A percentile compares a stretch with the other conserved stretches of the same genome.
phyloP scores from a whole-genome alignment of 2,113 vertebrate species.

The Mormoops blainvillei region DNA sequence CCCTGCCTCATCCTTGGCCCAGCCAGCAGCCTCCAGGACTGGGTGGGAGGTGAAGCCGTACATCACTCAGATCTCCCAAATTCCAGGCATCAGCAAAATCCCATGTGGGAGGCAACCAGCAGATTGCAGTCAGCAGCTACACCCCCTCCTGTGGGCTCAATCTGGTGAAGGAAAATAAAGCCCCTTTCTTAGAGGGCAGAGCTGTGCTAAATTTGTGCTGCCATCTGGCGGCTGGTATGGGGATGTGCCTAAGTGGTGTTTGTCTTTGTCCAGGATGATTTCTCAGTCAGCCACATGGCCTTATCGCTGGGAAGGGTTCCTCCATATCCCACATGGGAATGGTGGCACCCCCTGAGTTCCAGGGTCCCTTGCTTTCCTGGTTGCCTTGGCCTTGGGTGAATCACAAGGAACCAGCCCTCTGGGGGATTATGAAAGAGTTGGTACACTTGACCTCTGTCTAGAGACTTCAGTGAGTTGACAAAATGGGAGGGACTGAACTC shows the following conservation, averaged over 20 bases:
- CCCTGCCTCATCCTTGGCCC: neutral
- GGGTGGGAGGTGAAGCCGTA: slow-evolving; percentile 9
- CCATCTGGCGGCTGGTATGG: slow-evolving; percentile 59
- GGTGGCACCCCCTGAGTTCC: neutral
- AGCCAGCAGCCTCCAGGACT: neutral
- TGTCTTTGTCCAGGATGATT: neutral
- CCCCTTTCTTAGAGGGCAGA: slow-evolving; percentile 2
- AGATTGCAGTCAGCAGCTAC: slow-evolving; percentile 47
- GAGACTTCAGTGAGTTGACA: neutral
- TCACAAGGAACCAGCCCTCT: neutral
- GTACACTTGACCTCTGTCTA: neutral
- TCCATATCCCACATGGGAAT: neutral
- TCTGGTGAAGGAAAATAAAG: slow-evolving; percentile 41
- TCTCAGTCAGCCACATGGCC: neutral
- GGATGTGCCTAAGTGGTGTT: neutral
- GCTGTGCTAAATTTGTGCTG: slow-evolving; percentile 19
- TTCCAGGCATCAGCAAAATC: slow-evolving; percentile 62
- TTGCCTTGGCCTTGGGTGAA: neutral
- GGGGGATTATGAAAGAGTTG: neutral
- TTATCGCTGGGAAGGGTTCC: neutral
- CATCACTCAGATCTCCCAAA: slow-evolving; percentile 27
- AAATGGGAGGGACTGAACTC: neutral
- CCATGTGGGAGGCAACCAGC: slow-evolving; percentile 30
- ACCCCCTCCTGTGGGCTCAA: slow-evolving; percentile 4
- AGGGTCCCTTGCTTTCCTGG: neutral